phyloP scores from a whole-genome alignment of 2,888 invertebrate species.

The Eledona agricola region DNA sequence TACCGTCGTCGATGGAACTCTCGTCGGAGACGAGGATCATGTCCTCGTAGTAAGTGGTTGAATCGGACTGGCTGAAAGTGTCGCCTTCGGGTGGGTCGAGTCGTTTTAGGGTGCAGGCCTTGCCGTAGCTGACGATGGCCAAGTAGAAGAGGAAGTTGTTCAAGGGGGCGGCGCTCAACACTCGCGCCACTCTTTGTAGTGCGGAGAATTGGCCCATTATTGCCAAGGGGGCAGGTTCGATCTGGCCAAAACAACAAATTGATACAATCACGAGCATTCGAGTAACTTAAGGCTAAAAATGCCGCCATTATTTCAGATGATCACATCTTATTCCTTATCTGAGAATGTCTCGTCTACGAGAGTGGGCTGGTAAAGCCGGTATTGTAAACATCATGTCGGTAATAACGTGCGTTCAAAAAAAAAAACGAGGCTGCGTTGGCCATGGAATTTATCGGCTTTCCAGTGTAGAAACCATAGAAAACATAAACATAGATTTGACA shows the following conservation, averaged over 20 bases:
- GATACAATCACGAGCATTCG: no score
- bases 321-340: no score
- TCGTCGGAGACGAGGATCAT: constrained; percentile 91
- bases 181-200: constrained; percentile 74
- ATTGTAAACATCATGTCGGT: no score
- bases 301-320: no score
- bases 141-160: constrained; percentile 87
- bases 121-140: constrained; percentile 89
- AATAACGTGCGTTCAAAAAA: no score
- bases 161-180: constrained; percentile 76
- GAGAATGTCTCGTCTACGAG: no score
- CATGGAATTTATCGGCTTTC: no score
- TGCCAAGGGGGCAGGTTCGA: constrained; percentile 70
- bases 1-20: constrained; percentile 88
- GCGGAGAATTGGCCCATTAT: constrained; percentile 74
- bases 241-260: constrained; percentile 47
- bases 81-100: constrained; percentile 86
- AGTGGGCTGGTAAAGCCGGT: no score
- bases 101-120: constrained; percentile 85
- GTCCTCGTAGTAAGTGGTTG: constrained; percentile 96
- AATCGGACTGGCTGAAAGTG: constrained; percentile 86
- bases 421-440: no score
- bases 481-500: no score
- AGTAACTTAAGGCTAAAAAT: constrained; percentile 1
- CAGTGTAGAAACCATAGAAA: no score